These are phyloP conservation scores for Cephus rjabovi DNA, from an alignment of 2,888 invertebrate genomes.

Conservation along the genomic window DNA sequence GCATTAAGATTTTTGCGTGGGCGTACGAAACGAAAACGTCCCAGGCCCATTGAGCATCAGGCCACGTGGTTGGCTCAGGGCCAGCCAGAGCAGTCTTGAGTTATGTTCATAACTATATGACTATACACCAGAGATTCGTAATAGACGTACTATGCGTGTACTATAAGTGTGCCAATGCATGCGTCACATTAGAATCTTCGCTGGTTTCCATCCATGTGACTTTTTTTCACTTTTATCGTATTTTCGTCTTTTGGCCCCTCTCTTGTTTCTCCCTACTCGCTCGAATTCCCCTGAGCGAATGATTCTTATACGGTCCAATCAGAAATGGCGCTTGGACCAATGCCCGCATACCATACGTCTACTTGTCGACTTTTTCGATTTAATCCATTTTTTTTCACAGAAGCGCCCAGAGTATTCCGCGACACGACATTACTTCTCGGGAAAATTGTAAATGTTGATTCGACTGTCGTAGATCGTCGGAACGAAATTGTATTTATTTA, in stretches of 20 bases:
- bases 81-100: conserved; percentile 37
- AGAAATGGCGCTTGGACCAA: neutral
- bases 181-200: neutral
- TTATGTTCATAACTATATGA: conserved; percentile 47
- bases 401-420: neutral
- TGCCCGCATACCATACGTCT: neutral
- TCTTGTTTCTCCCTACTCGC: neutral
- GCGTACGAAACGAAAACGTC: neutral
- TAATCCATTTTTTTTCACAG: neutral
- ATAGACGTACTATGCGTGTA: conserved; percentile 8
- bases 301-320: neutral
- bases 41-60: conserved; percentile 41
- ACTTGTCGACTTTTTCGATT: neutral
- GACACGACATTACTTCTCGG: neutral
- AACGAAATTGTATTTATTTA: neutral
- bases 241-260: neutral
- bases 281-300: neutral
- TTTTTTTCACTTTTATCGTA: neutral
- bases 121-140: conserved; percentile 17
- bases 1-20: neutral
- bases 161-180: neutral
- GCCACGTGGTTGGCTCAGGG: conserved; percentile 57
- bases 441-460: neutral
- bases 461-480: neutral
- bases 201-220: neutral